Evolutionary conservation across 2,888 invertebrate species (phyloP).

Genomic region (Bhutanitis thaidina): DNA sequence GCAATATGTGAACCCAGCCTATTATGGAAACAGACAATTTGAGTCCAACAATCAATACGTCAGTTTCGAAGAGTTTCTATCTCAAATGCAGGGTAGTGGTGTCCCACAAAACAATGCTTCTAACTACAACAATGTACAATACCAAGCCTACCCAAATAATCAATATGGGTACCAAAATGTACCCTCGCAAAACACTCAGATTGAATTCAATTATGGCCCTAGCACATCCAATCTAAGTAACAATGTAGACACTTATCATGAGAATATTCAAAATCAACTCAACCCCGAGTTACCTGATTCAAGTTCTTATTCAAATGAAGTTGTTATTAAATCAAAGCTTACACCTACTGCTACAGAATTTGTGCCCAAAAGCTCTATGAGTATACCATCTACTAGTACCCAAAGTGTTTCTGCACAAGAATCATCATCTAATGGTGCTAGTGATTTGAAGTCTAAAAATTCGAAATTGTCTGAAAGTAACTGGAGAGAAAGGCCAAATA

Average conservation of each 20-base stretch:
- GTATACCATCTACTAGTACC: slow-evolving; percentile 34
- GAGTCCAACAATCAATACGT: slow-evolving; percentile 62
- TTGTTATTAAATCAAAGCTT: slow-evolving; percentile 71
- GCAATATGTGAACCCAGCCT: slow-evolving; percentile 56
- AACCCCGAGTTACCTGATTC: slow-evolving; percentile 34
- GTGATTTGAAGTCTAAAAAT: slow-evolving; percentile 33
- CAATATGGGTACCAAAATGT: slow-evolving; percentile 59
- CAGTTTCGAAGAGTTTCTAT: slow-evolving; percentile 65
- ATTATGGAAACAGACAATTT: slow-evolving; percentile 50
- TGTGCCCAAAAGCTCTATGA: slow-evolving; percentile 64
- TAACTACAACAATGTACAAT: slow-evolving; percentile 50
- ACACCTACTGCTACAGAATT: slow-evolving; percentile 80
- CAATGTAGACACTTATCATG: slow-evolving; percentile 40
- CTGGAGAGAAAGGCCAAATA: slow-evolving; percentile 60
- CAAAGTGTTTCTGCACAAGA: slow-evolving; percentile 29
- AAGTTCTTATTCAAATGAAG: slow-evolving; percentile 45
- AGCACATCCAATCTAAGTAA: slow-evolving; percentile 38
- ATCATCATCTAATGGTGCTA: slow-evolving; percentile 25
- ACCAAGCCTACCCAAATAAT: slow-evolving; percentile 49
- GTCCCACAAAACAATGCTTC: slow-evolving; percentile 35
- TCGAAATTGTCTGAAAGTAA: slow-evolving; percentile 52
- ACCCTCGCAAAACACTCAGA: slow-evolving; percentile 49
- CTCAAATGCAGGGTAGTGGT: slow-evolving; percentile 58
- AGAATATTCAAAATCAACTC: slow-evolving; percentile 41
- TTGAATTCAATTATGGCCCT: slow-evolving; percentile 44